Evolutionary conservation across 2,888 invertebrate genomes (phyloP), one percentile per base, ranked within the genome.

Genomic region (Perizoma affinitatum): DNA sequence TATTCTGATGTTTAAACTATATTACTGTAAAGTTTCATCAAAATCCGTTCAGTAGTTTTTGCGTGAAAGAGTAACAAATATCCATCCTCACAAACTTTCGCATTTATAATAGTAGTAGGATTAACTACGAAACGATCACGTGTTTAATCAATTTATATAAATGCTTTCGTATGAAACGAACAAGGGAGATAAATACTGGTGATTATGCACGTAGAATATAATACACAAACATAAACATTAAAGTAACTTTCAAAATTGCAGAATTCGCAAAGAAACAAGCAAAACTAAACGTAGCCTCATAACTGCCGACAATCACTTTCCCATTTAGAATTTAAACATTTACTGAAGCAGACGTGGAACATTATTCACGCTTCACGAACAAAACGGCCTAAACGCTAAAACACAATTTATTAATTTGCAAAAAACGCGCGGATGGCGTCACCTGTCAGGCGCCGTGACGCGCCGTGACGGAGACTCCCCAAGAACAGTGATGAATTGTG

Each of bases 341-440:
- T 61, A 70, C 67, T 65, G 60, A 62, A 66, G 65, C 61, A 65
- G 69, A 67, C 69, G 60, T 55, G 47, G 48, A 66, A 53, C 67
- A 70, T 70, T 70, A 70, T 68, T 78, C 78, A 78, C 79, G 66
- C 62, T 66, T 56, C 62, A 49, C 62, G 62, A 50, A 66, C 71
- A 76, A 79, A 76, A 70, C 74, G 73, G 72, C 74, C 69, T 77
- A 78, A 79, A 69, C 69, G 76, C 67, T 73, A 76, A 78, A 82
- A 83, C 76, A 78, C 80, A 81, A 81, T 83, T 83, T 84, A 82
- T 80, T 84, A 84, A 85, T 85, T 84, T 82, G 73, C 75, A 79
- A 82, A 83, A 78, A 80, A 74, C 71, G 59, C 63, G 59, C 22
- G 64, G 69, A 61, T 60, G 69, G 63, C 81, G 83, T 84, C 83